These are phyloP conservation scores for Meriones psammophilus DNA, from an alignment of 2,797 vertebrate genomes.

Conservation along the genomic window DNA sequence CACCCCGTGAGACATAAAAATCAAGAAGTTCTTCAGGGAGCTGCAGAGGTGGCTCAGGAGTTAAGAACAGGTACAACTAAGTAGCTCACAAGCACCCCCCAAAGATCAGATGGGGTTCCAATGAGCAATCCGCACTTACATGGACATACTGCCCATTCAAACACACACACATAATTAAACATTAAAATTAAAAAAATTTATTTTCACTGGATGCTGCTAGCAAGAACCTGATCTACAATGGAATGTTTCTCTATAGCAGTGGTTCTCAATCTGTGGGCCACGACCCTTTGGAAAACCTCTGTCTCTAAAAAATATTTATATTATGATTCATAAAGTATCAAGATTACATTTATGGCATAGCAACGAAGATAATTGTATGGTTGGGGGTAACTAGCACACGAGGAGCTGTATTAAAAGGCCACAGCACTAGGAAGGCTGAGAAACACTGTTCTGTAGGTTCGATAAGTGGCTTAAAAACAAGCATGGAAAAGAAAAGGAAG, in stretches of 20 bases:
- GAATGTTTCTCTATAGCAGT: neutral
- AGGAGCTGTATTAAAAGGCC: neutral
- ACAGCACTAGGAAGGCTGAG: neutral
- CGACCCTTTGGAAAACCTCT: neutral
- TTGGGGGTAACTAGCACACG: neutral
- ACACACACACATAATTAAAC: neutral
- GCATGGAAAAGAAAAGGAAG: neutral
- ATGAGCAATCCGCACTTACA: neutral
- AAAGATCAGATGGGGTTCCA: neutral
- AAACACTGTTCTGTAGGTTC: neutral
- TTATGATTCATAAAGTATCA: neutral
- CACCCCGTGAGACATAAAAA: neutral
- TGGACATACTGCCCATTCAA: neutral
- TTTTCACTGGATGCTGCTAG: neutral
- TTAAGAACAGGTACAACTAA: neutral
- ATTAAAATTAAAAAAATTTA: neutral
- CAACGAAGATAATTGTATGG: neutral
- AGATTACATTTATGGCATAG: too few species aligned
- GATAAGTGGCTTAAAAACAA: slow-evolving; percentile 6
- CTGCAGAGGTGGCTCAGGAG: neutral
- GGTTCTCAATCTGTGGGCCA: neutral
- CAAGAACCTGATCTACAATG: neutral
- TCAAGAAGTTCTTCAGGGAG: neutral
- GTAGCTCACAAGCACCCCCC: neutral
- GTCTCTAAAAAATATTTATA: neutral